Evolutionary conservation across 2,888 invertebrate species (phyloP).

Genomic region (Hemithea aestivaria): DNA sequence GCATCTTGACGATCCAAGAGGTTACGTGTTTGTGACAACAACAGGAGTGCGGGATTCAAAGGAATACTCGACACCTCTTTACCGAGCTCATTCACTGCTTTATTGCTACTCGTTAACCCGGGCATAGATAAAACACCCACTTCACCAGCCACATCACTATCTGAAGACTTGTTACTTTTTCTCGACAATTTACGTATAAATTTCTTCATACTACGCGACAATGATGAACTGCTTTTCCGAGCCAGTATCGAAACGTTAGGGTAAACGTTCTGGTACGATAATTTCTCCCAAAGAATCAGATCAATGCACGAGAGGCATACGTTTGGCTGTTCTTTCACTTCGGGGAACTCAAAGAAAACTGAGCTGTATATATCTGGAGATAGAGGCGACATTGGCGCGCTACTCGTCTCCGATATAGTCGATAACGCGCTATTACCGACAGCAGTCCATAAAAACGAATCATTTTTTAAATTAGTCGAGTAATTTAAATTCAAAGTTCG

Average conservation of each 20-base stretch:
- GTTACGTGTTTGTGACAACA: constrained; percentile 59
- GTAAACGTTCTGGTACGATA: constrained; percentile 51
- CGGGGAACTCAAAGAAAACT: constrained; percentile 63
- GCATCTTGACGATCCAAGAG: constrained; percentile 61
- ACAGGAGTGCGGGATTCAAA: constrained; percentile 56
- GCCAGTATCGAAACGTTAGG: constrained; percentile 55
- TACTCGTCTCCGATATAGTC: constrained; percentile 60
- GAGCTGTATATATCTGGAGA: constrained; percentile 64
- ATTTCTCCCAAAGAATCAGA: constrained; percentile 66
- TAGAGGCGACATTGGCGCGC: constrained; percentile 37
- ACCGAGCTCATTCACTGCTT: constrained; percentile 54
- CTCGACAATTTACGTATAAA: constrained; percentile 33
- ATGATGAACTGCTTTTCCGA: constrained; percentile 43
- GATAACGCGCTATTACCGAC: constrained; percentile 49
- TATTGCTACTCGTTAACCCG: constrained; percentile 53
- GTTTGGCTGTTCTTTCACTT: constrained; percentile 41
- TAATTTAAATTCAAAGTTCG: constrained; percentile 42
- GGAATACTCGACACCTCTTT: constrained; percentile 60
- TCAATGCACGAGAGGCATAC: constrained; percentile 56
- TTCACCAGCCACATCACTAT: constrained; percentile 47
- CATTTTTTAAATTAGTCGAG: constrained; percentile 42
- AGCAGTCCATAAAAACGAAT: constrained; percentile 57
- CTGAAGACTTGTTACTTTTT: constrained; percentile 41
- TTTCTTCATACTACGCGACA: constrained; percentile 48
- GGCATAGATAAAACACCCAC: constrained; percentile 62